These are phyloP conservation scores for Typhlichthys eigenmanni DNA, from an alignment of 2,797 vertebrate species.

Conservation along the genomic window DNA sequence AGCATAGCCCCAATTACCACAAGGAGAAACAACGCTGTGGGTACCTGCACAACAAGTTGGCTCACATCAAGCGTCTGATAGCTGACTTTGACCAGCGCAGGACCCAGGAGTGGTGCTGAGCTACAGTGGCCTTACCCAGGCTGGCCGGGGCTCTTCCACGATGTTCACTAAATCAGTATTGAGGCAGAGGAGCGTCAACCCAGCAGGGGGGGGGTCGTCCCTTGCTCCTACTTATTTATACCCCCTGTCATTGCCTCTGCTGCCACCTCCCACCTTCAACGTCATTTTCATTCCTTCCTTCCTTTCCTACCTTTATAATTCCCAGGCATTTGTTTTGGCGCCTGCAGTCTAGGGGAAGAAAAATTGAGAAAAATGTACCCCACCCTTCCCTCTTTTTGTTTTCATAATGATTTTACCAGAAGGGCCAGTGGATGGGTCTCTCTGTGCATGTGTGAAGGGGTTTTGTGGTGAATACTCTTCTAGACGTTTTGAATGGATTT, in stretches of 20 bases:
- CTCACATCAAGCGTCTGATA: conserved; percentile 90
- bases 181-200: conserved; percentile 48
- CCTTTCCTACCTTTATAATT: conserved; percentile 61
- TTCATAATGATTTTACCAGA: conserved; percentile 27
- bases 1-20: conserved; percentile 86
- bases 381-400: conserved; percentile 27
- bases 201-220: conserved; percentile 44
- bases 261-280: conserved; percentile 31
- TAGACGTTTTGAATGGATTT: conserved; percentile 64
- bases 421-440: conserved; percentile 52
- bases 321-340: conserved; percentile 52
- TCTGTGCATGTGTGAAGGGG: conserved; percentile 56
- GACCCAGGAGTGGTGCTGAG: conserved; percentile 78
- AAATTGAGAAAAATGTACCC: conserved; percentile 18
- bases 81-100: conserved; percentile 87
- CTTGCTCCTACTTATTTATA: conserved; percentile 61
- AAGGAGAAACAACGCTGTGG: conserved; percentile 87
- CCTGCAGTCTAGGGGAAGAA: conserved; percentile 41
- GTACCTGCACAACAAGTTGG: conserved; percentile 91
- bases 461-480: conserved; percentile 46
- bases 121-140: conserved; percentile 23
- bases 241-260: conserved; percentile 55
- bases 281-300: conserved; percentile 57
- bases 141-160: conserved; percentile 20
- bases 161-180: conserved; percentile 60